These are phyloP conservation scores for Bambusicola thoracicus DNA, from an alignment of 2,113 vertebrate species.

Conservation along the genomic window DNA sequence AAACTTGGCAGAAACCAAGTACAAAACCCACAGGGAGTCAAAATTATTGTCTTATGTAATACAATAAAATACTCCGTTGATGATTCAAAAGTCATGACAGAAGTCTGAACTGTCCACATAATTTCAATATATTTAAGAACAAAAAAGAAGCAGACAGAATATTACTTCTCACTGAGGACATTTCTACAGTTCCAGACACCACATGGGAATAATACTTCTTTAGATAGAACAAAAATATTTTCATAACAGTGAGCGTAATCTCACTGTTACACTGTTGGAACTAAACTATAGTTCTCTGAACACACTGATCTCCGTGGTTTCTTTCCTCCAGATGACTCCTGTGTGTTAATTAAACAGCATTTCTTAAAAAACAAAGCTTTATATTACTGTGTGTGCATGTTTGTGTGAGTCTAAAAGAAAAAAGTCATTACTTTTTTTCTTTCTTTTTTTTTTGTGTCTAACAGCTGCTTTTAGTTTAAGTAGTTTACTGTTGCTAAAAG, in stretches of 20 bases:
- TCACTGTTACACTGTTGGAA: neutral
- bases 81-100: neutral
- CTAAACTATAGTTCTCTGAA: neutral
- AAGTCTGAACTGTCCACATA: neutral
- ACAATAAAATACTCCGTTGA: neutral
- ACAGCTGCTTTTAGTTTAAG: slow-evolving; percentile 80
- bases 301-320: neutral
- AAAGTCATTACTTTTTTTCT: slow-evolving; percentile 44
- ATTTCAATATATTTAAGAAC: neutral
- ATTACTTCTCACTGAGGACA: neutral
- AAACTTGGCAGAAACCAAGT: neutral
- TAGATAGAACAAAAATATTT: slow-evolving; percentile 26
- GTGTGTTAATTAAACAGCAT: slow-evolving; percentile 11
- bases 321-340: slow-evolving; percentile 26
- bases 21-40: neutral
- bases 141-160: neutral
- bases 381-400: neutral
- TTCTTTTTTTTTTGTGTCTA: slow-evolving; percentile 38
- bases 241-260: slow-evolving; percentile 11
- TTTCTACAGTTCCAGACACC: slow-evolving; percentile 8
- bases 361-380: neutral
- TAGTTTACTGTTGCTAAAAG: slow-evolving; percentile 74
- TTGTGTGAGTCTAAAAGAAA: slow-evolving; percentile 26
- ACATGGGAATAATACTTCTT: slow-evolving; percentile 27
- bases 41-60: neutral